Base-by-base conservation (phyloP, 2,113 vertebrate genomes). In the Tragelaphus buxtoni region DNA sequence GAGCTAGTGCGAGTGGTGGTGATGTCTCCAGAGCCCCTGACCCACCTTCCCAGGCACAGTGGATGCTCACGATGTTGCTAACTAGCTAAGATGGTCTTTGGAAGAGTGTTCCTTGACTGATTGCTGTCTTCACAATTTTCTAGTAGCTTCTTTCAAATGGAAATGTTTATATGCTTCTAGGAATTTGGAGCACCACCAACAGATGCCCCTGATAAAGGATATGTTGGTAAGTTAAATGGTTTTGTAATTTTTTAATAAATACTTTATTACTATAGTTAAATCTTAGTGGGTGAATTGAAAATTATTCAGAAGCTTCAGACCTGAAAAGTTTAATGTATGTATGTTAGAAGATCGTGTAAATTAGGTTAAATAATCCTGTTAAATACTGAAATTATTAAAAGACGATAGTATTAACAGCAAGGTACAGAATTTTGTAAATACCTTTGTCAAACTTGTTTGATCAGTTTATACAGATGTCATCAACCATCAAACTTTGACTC, bases 141-240 rank as follows among this genome's bases (percentile, higher is more conserved):
- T 13, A 58, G 35, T 72, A 83, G 30, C 47, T 63, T 79, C n/a
- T 85, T 94, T 94, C 47, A 94, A 55, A 74, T 47, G 24, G 42
- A 92, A 88, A 77, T 30, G 42, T 95, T 84, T 97, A 53, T 87
- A 97, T 95, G 47, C 61, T 93, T 11, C 58, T 97, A 99, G 99
- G 99, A 99, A 97, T 98, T 99, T 98, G 91, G 99, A 74, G 97
- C 98, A 95, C 99, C 99, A 0, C 96, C 99, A 60, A 97, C 94
- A 42, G 99, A 99, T 94, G 98, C 99, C 42, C 99, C 99, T n/a
- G 98, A 98, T 96, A 99, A 99, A 98, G 99, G 99, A 56, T 99
- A 99, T 96, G 98, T 99, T 14, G 99, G 99, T 99, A 98, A 98
- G 99, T 94, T 96, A 90, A 97, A 63, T 53, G 18, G 5, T 81